phyloP scores from a whole-genome alignment of 1,140 invertebrate genomes.

The Orussus abietinus region DNA sequence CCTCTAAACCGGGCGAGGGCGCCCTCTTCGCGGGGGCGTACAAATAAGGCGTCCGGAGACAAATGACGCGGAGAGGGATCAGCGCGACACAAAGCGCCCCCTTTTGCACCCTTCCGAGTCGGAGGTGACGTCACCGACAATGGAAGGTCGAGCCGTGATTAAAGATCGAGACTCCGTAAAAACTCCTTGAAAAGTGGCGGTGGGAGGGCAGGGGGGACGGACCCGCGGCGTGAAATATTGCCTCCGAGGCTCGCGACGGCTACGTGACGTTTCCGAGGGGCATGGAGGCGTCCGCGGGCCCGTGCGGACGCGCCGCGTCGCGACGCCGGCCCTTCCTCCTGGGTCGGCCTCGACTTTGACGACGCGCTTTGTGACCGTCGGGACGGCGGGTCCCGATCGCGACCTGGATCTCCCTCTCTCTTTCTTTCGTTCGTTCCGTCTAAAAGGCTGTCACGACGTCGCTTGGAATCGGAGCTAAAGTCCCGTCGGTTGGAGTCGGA shows the following conservation, averaged over 20 bases:
- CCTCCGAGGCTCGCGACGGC: slow-evolving; percentile 42
- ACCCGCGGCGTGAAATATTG: slow-evolving; percentile 33
- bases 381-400: no score
- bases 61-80: slow-evolving; percentile 48
- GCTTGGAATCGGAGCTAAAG: no score
- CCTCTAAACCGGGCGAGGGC: no score
- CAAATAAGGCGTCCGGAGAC: slow-evolving; percentile 43
- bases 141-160: slow-evolving; percentile 52
- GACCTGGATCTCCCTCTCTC: no score
- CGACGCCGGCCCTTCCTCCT: no score
- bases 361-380: no score
- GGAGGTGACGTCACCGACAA: slow-evolving; percentile 51
- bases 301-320: no score
- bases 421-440: no score
- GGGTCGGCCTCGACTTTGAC: no score
- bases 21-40: no score
- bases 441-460: no score
- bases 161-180: slow-evolving; percentile 51
- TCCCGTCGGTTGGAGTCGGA: no score
- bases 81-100: slow-evolving; percentile 44
- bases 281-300: slow-evolving; percentile 37
- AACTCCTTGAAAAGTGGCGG: slow-evolving; percentile 45
- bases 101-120: slow-evolving; percentile 37
- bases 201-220: slow-evolving; percentile 11
- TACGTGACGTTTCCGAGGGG: slow-evolving; percentile 48